These are phyloP conservation scores for Oophaga sylvatica DNA, from an alignment of 2,797 vertebrate species.

Conservation along the genomic window DNA sequence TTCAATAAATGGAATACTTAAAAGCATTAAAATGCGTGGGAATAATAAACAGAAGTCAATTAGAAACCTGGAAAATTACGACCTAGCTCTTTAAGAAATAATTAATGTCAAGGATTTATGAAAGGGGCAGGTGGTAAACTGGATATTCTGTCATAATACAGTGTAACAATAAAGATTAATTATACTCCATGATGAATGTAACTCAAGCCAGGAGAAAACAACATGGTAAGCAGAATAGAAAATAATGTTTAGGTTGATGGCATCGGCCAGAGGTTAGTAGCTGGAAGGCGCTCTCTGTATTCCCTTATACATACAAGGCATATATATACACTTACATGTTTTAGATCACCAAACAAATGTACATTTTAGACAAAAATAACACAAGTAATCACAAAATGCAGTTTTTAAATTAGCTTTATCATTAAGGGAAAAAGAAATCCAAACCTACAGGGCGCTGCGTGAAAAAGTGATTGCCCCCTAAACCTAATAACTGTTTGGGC, in stretches of 20 bases:
- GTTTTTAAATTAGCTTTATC: too few species aligned
- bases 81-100: conserved; percentile 10
- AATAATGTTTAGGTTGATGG: conserved; percentile 20
- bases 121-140: conserved; percentile 16
- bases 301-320: neutral
- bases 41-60: neutral
- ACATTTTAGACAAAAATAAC: too few species aligned
- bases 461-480: too few species aligned
- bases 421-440: too few species aligned
- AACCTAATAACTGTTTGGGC: too few species aligned
- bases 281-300: neutral
- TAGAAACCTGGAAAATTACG: conserved; percentile 5
- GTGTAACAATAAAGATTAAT: conserved; percentile 43
- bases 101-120: conserved; percentile 21
- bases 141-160: conserved; percentile 28
- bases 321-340: neutral
- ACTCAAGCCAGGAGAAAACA: conserved; percentile 30
- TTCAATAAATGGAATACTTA: neutral
- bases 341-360: too few species aligned
- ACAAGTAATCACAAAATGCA: too few species aligned
- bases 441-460: too few species aligned
- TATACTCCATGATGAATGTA: conserved; percentile 6
- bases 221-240: conserved; percentile 37
- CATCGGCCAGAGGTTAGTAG: conserved; percentile 25
- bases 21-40: neutral